Conservation (phyloP, 1,140 invertebrate species). For the Danaus plexippus region DNA sequence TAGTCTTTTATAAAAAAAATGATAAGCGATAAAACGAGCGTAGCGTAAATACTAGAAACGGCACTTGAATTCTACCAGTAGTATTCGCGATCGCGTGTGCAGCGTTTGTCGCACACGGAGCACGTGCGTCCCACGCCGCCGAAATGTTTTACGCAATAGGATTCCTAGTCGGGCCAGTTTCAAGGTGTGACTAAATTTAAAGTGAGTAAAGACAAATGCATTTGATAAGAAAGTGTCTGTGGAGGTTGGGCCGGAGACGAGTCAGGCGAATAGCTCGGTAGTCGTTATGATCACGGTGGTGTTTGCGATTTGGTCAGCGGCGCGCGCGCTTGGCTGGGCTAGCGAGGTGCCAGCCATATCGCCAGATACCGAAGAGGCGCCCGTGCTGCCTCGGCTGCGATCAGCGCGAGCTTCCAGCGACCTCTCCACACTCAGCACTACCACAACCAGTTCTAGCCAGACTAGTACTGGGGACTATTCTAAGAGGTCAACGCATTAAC, state of each 20-base stretch:
- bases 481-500: conserved; percentile 55
- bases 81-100: conserved; percentile 47
- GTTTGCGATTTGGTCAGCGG: conserved; percentile 59
- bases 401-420: conserved; percentile 74
- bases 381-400: conserved; percentile 69
- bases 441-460: conserved; percentile 64
- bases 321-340: conserved; percentile 59
- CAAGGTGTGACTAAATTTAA: conserved; percentile 14
- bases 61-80: conserved; percentile 36
- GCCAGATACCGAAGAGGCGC: conserved; percentile 55
- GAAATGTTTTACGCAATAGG: conserved; percentile 14
- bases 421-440: conserved; percentile 62
- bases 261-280: conserved; percentile 48
- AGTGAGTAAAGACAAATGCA: conserved; percentile 41
- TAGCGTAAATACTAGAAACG: conserved; percentile 21
- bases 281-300: conserved; percentile 56
- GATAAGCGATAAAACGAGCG: conserved; percentile 29
- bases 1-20: background rate
- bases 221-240: conserved; percentile 32
- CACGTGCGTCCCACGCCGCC: conserved; percentile 37
- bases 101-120: conserved; percentile 32
- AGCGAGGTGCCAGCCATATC: conserved; percentile 39
- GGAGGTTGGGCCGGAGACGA: conserved; percentile 42
- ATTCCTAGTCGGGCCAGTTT: conserved; percentile 12
- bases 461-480: conserved; percentile 52